phyloP scores from a whole-genome alignment of 2,113 vertebrate species.

The Pelvicachromis taeniatus region DNA sequence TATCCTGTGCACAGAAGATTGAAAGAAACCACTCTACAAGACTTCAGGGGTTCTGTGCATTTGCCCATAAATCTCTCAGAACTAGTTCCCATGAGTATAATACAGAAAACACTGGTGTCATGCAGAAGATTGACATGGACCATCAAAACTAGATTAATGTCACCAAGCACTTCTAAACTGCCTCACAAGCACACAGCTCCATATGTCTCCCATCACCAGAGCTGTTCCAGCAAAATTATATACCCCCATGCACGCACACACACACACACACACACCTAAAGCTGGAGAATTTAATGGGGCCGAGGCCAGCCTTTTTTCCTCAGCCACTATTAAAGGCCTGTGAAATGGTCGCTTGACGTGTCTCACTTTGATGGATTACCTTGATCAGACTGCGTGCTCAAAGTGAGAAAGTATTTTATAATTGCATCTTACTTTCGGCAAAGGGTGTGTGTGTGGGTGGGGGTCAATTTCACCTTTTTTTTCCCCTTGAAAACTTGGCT shows the following conservation, averaged over 20 bases:
- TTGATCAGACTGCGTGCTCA: slow-evolving; percentile 23
- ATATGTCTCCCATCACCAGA: neutral
- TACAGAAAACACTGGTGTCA: neutral
- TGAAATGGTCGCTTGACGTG: slow-evolving; percentile 15
- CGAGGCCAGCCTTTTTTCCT: slow-evolving; percentile 18
- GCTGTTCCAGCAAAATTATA: neutral
- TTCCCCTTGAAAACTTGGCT: neutral
- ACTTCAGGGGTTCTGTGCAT: neutral
- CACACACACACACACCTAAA: neutral
- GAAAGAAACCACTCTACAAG: neutral
- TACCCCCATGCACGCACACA: neutral
- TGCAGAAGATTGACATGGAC: neutral
- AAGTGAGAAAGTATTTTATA: slow-evolving; percentile 30
- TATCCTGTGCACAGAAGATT: neutral
- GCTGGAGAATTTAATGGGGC: neutral
- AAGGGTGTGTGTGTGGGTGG: neutral
- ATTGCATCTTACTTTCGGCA: slow-evolving; percentile 12
- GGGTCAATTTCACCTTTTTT: slow-evolving; percentile 5
- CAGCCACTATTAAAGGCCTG: slow-evolving; percentile 11
- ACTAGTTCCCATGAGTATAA: neutral
- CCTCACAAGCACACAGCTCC: neutral
- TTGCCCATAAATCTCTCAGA: neutral
- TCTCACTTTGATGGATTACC: slow-evolving; percentile 52
- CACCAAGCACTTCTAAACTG: neutral
- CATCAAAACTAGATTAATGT: slow-evolving; percentile 10